These are phyloP conservation scores for Nemotelus nigrinus DNA, from an alignment of 2,888 invertebrate species.

Conservation along the genomic window DNA sequence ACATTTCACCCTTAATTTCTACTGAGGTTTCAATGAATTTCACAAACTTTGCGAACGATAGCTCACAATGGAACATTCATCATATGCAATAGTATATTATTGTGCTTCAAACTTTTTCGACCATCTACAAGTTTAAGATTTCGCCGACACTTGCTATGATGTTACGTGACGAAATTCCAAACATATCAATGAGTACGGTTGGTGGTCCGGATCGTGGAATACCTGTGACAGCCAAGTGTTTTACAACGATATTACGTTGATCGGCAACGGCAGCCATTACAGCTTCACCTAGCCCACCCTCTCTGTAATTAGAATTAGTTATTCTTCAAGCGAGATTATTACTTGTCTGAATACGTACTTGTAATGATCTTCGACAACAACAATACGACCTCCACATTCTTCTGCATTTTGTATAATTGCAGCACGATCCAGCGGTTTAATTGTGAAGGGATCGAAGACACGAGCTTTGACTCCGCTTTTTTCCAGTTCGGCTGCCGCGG, in stretches of 20 bases:
- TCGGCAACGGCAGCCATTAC: slow-evolving; percentile 83
- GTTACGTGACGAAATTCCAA: slow-evolving; percentile 85
- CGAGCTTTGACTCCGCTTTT: slow-evolving; percentile 79
- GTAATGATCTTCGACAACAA: slow-evolving; percentile 98
- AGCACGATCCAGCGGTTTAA: slow-evolving; percentile 91
- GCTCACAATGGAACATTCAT: slow-evolving; percentile 6
- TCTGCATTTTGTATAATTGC: slow-evolving; percentile 80
- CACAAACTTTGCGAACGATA: background rate
- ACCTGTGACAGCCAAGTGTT: slow-evolving; percentile 80
- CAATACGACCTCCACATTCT: slow-evolving; percentile 80
- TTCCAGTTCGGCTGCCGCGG: slow-evolving; percentile 80
- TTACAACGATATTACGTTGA: slow-evolving; percentile 76
- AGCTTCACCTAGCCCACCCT: slow-evolving; percentile 96
- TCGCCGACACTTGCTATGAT: slow-evolving; percentile 77
- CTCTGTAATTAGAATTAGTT: slow-evolving; percentile 54
- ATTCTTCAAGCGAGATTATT: background rate
- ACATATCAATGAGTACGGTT: slow-evolving; percentile 83
- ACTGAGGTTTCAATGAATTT: slow-evolving; percentile 36
- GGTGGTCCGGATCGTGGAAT: slow-evolving; percentile 96
- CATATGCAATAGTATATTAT: slow-evolving; percentile 4
- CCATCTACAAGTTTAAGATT: slow-evolving; percentile 68
- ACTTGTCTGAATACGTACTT: slow-evolving; percentile 72
- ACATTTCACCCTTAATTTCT: slow-evolving; percentile 33
- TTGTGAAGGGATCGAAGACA: slow-evolving; percentile 94
- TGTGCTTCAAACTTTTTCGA: background rate